phyloP scores from a whole-genome alignment of 64 coral and sea anemone species.

The Cladopsammia gracilis region DNA sequence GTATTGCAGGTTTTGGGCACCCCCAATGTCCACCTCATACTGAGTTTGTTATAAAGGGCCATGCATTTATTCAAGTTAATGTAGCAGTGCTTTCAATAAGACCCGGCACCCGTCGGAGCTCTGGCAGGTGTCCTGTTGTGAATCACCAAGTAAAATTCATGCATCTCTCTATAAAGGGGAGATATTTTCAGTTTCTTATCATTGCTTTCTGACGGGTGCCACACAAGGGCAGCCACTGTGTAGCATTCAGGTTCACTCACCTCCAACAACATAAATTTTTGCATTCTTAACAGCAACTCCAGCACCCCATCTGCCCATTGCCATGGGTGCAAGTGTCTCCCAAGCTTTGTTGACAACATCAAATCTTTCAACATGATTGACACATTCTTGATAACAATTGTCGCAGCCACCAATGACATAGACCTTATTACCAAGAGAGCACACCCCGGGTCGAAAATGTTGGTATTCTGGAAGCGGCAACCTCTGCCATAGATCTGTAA shows the following conservation, averaged over 20 bases:
- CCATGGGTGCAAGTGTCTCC: constrained; percentile 35
- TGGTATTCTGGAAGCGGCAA: constrained; percentile 26
- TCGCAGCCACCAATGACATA: constrained; percentile 82
- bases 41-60: no score
- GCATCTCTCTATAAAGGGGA: no score
- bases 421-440: constrained; percentile 48
- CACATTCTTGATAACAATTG: constrained; percentile 62
- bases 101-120: no score
- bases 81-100: no score
- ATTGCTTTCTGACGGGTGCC: no score
- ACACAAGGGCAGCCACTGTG: background rate
- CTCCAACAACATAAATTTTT: constrained; percentile 82
- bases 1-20: no score
- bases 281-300: constrained; percentile 50
- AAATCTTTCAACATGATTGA: constrained; percentile 53
- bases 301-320: constrained; percentile 69
- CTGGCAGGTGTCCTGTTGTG: no score
- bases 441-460: constrained; percentile 78
- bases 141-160: no score
- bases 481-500: constrained; percentile 7
- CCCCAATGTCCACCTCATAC: no score
- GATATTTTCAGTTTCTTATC: no score
- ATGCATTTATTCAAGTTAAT: no score
- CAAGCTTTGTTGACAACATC: constrained; percentile 24
- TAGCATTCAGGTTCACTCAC: constrained; percentile 22